Evolutionary conservation across 2,113 vertebrate genomes (phyloP).

Genomic region (Cygnus buccinator): DNA sequence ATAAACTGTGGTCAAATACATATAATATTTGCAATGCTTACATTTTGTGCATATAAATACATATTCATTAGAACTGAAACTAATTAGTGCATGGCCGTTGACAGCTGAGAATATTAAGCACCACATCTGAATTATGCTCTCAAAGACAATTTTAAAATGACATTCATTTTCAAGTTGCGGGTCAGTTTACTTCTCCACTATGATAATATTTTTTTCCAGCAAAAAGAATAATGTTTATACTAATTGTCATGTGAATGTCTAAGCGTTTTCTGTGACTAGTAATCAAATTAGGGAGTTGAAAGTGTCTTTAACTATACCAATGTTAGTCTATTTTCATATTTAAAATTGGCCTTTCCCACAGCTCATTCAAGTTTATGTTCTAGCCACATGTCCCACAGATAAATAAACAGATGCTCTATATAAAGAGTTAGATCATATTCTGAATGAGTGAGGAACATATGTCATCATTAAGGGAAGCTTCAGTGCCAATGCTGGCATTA

Average conservation of each 20-base stretch:
- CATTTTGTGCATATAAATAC: slow-evolving; percentile 52
- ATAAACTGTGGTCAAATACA: slow-evolving; percentile 56
- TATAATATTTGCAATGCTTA: slow-evolving; percentile 57
- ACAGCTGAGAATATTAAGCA: slow-evolving; percentile 55
- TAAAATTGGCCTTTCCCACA: slow-evolving; percentile 71
- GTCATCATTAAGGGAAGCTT: slow-evolving; percentile 68
- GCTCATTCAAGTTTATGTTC: slow-evolving; percentile 72
- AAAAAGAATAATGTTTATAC: slow-evolving; percentile 50
- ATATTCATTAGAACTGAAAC: slow-evolving; percentile 45
- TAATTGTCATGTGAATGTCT: slow-evolving; percentile 25
- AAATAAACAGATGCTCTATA: slow-evolving; percentile 73
- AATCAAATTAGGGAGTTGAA: slow-evolving; percentile 24
- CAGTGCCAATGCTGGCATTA: slow-evolving; percentile 48
- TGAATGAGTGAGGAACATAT: slow-evolving; percentile 71
- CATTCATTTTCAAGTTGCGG: slow-evolving; percentile 28
- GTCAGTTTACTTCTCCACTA: slow-evolving; percentile 54
- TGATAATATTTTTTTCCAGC: slow-evolving; percentile 25
- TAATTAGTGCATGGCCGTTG: slow-evolving; percentile 11
- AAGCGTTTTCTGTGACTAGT: slow-evolving; percentile 50
- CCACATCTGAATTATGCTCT: not conserved
- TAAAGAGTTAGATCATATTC: slow-evolving; percentile 72
- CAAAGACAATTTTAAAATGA: slow-evolving; percentile 37
- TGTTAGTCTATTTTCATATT: slow-evolving; percentile 64
- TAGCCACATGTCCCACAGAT: slow-evolving; percentile 73
- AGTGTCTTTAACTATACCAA: slow-evolving; percentile 41